Base-by-base conservation (phyloP, 2,113 vertebrate genomes). In the Uropsilus gracilis region DNA sequence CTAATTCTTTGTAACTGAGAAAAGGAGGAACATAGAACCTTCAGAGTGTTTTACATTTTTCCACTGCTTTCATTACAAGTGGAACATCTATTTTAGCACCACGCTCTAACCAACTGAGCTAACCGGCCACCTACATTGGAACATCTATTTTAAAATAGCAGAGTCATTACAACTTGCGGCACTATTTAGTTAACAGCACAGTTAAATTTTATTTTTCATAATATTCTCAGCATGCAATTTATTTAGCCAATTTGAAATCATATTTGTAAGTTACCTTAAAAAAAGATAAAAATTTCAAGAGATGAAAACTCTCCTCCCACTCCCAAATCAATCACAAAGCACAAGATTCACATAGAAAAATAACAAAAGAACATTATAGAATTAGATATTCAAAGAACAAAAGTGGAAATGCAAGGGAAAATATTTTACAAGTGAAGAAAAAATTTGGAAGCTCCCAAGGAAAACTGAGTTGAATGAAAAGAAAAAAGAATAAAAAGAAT, bases 341-440 rank as follows among this genome's bases (percentile, higher is more conserved):
- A 71, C 46, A 84, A 66, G 30, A 39, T 11, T 80, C 50, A 75
- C 68, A 34, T 69, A 6, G 16, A 89, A 39, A 72, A 76, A 81
- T 44, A 77, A 59, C 22, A 63, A 84, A 42, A 37, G 81, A 37
- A 86, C 64, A n/a, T n/a, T n/a, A n/a, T n/a, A n/a, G n/a, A n/a
- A n/a, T n/a, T n/a, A n/a, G n/a, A 76, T 82, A 86, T 86, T 71
- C 11, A 82, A 77, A 91, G 85, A 89, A 63, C 7, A 92, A 55
- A 72, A 71, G 75, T 39, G 5, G 26, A 88, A 32, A 55, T n/a
- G n/a, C n/a, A n/a, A n/a, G n/a, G n/a, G n/a, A n/a, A n/a, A n/a
- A n/a, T n/a, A n/a, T n/a, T n/a, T n/a, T n/a, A n/a, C n/a, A n/a
- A n/a, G n/a, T n/a, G n/a, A n/a, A n/a, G n/a, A n/a, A n/a, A n/a